Evolutionary conservation across 64 coral and sea anemone genomes (phyloP), one percentile per base, ranked within the genome.

Genomic region (Montipora efflorescens): DNA sequence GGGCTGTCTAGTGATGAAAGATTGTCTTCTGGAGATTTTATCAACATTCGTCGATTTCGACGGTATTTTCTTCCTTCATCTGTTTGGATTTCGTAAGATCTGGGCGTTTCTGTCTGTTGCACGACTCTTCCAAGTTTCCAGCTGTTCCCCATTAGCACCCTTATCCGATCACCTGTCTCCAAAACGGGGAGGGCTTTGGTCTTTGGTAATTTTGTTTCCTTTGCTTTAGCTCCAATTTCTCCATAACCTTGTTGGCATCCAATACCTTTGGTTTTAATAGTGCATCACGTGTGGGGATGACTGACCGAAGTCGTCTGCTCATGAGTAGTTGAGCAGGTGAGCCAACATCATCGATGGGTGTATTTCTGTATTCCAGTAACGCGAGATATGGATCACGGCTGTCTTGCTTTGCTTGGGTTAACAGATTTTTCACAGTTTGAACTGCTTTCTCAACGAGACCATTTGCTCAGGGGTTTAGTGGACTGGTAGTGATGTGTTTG

Each of bases 51-150:
- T 28, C 1, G 28, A 28, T 28, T 28, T 28, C 28, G 28, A 28
- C 28, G 28, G 28, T 28, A 28, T 28, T 28, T 82, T 57, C 28
- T 21, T 25, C 80, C 59, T 8, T 7, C 23, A 12, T 66, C 81
- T 47, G 58, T 62, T 84, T 84, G 81, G 28, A 21, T 21, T 74
- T 74, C 9, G 70, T 74, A 74, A 21, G 70, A 74, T 25, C 70
- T 79, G 23, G 77, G 45, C 4, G 45, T 28, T 79, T 79, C 77
- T 48, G 77, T 9, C 5, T n/a, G 45, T 25, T 79, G 11, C 16
- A 16, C 18, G 14, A 79, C 77, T 15, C 14, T 3, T 3, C 77
- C 77, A 18, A 48, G 77, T 79, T 79, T 25, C 77, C 77, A 79
- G 25, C 13, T n/a, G 10, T 77, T 23, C 15, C 75, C 75, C 75